These are phyloP conservation scores for Ecliptopera silaceata DNA, from an alignment of 2,888 invertebrate species.

Conservation along the genomic window DNA sequence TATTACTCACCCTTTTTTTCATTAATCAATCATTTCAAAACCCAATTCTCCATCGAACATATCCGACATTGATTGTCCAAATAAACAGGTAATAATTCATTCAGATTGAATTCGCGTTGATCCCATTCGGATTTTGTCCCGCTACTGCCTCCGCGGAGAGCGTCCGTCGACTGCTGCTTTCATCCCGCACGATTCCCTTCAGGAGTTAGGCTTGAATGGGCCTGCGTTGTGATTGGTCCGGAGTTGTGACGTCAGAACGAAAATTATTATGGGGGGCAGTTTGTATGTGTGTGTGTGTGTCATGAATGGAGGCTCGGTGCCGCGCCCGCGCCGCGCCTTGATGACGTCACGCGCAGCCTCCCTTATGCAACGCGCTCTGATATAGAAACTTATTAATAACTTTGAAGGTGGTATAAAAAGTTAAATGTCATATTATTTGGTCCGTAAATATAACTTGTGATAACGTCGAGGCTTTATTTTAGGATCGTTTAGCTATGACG, in stretches of 20 bases:
- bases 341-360: constrained; percentile 70
- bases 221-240: constrained; percentile 84
- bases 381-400: constrained; percentile 64
- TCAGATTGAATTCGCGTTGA: constrained; percentile 10
- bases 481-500: not conserved
- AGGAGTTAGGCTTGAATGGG: constrained; percentile 87
- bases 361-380: constrained; percentile 68
- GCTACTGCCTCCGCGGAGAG: constrained; percentile 57
- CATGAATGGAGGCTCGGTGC: constrained; percentile 71
- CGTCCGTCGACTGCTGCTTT: constrained; percentile 73
- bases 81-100: constrained; percentile 20
- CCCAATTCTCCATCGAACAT: constrained; percentile 3
- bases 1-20: constrained; percentile 35
- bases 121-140: constrained; percentile 26
- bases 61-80: constrained; percentile 18
- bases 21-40: constrained; percentile 6
- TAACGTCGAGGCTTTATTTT: constrained; percentile 7
- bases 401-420: constrained; percentile 43
- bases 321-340: constrained; percentile 73
- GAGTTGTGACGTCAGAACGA: constrained; percentile 88
- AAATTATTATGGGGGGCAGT: constrained; percentile 80
- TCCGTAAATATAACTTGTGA: constrained; percentile 8
- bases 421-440: constrained; percentile 23
- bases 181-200: constrained; percentile 77
- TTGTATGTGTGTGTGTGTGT: constrained; percentile 56